Base-by-base conservation (phyloP, 1,140 invertebrate species). In the Drosophila grimshawi region DNA sequence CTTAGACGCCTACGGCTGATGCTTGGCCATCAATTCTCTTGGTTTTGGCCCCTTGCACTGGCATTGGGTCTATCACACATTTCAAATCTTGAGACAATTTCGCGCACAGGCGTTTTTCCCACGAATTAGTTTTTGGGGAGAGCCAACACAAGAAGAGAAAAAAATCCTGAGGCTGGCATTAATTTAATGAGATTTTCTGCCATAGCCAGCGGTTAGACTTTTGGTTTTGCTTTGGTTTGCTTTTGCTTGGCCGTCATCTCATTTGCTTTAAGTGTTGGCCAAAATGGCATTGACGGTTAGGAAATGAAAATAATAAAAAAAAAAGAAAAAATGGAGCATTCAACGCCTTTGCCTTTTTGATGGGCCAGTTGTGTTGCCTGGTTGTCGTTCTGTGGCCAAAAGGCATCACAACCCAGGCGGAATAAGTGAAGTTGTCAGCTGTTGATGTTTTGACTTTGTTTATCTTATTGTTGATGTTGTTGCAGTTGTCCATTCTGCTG, bases 371-470 rank as follows among this genome's bases (percentile, higher is more conserved):
- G 45, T 46, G 39, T 49, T 68, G 51, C 59, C 49, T 43, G 39
- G 45, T 52, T 53, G 46, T 5, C 56, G 7, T 73, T 77, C 72
- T 76, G 78, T 70, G 78, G 83, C 78, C 72, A 74, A 76, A 68
- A 62, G 59, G 72, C 80, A 77, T 88, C 83, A 80, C 83, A 88
- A 72, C 61, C 83, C 83, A 80, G 68, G 80, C 68, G 85, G 69
- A 88, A 89, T 88, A 88, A 88, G 80, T 88, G 73, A 89, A 88
- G 85, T 83, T 89, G 85, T 88, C 83, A 89, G 85, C 76, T 66
- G 83, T 78, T 72, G 68, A 74, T 79, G 78, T 80, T 65, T 72
- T 73, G 73, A 62, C 70, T 86, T 80, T 70, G 65, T 67, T 67
- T 60, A 62, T 67, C 57, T 64, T 33, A 8, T 57, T 60, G 49